These are phyloP conservation scores for Actinostola sp. DNA, from an alignment of 92 coral and sea anemone species.

Conservation along the genomic window DNA sequence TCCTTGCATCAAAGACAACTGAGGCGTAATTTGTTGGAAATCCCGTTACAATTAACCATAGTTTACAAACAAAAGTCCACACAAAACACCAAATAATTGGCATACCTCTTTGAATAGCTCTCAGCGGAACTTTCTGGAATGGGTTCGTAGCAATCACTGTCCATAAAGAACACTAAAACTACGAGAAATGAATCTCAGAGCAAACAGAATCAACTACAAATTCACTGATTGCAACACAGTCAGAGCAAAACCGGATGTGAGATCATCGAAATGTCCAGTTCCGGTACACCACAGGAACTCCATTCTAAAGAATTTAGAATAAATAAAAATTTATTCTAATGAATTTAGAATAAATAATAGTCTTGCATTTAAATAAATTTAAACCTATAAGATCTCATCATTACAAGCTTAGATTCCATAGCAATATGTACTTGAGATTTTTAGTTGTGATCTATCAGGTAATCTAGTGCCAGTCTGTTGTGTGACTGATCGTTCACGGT, in stretches of 20 bases:
- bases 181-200: not conserved
- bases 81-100: not conserved
- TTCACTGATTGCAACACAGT: constrained; percentile 11
- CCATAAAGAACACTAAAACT: not conserved
- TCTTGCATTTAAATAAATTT: too few relatives aligned
- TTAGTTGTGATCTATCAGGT: not conserved
- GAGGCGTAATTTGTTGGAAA: too few relatives aligned
- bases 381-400: too few relatives aligned
- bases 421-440: too few relatives aligned
- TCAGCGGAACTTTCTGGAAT: constrained; percentile 10
- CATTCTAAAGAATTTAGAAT: not conserved
- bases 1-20: too few relatives aligned
- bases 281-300: constrained; percentile 8
- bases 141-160: constrained; percentile 2
- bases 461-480: constrained; percentile 51
- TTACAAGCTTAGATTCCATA: too few relatives aligned
- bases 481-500: not conserved
- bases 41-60: too few relatives aligned
- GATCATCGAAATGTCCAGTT: constrained; percentile 2
- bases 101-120: constrained; percentile 7
- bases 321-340: not conserved
- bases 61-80: too few relatives aligned
- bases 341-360: too few relatives aligned
- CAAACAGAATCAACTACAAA: not conserved
- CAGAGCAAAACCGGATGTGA: constrained; percentile 34